phyloP scores from a whole-genome alignment of 2,797 vertebrate genomes.

The Megalops cyprinoides region DNA sequence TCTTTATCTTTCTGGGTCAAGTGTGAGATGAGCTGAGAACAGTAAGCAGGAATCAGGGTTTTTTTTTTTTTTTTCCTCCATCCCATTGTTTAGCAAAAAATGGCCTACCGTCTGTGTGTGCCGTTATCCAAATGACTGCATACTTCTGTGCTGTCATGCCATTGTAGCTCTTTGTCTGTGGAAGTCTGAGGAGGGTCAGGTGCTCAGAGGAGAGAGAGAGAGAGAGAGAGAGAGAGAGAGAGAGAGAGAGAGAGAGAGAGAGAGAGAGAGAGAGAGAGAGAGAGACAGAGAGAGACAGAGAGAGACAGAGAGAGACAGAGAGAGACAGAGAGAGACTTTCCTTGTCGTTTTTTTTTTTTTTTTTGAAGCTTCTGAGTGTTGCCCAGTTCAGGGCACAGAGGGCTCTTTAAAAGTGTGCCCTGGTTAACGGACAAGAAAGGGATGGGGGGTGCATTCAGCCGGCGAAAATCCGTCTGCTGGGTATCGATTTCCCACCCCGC shows the following conservation, averaged over 20 bases:
- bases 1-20: neutral
- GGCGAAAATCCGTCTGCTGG: neutral
- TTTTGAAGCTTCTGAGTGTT: no score
- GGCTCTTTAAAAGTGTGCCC: no score
- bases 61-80: neutral
- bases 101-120: constrained; percentile 17
- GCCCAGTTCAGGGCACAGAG: no score
- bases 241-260: no score
- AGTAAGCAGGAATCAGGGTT: neutral
- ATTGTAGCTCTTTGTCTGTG: no score
- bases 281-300: no score
- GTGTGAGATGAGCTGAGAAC: neutral
- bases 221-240: no score
- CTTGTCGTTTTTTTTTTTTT: no score
- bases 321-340: no score
- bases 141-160: constrained; percentile 17
- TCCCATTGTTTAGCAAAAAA: neutral
- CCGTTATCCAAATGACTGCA: constrained; percentile 16
- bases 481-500: constrained; percentile 8
- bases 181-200: constrained; percentile 13
- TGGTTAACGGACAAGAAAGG: neutral
- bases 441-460: constrained; percentile 16
- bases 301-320: no score
- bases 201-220: neutral
- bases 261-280: no score